phyloP scores from a whole-genome alignment of 2,797 vertebrate genomes.

The Odontamblyopus rebecca region DNA sequence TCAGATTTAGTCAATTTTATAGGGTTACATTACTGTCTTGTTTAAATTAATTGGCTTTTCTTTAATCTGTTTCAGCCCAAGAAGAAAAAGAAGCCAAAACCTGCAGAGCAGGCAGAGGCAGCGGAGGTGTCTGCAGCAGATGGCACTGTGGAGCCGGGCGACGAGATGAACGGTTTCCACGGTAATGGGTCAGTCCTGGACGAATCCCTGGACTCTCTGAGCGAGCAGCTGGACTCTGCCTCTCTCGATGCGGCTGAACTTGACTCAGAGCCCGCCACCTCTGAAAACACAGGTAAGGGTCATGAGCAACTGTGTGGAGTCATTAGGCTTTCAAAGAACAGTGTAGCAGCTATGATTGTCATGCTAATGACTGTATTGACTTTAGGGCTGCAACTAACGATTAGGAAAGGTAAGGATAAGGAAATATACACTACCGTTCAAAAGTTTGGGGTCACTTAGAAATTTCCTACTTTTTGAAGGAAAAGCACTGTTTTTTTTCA shows the following conservation, averaged over 20 bases:
- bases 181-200: constrained; percentile 87
- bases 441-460: no score
- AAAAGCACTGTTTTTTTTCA: no score
- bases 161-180: constrained; percentile 88
- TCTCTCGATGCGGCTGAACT: constrained; percentile 88
- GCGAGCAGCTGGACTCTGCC: constrained; percentile 89
- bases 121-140: constrained; percentile 67
- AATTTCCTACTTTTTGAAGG: no score
- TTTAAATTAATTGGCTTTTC: neutral
- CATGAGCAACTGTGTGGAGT: neutral
- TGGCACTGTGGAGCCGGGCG: constrained; percentile 65
- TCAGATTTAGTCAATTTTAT: neutral
- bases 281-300: constrained; percentile 70
- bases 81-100: constrained; percentile 95
- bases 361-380: no score
- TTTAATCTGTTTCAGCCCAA: constrained; percentile 70
- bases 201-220: constrained; percentile 90
- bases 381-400: no score
- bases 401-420: no score
- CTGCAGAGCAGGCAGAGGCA: constrained; percentile 68
- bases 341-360: no score
- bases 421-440: no score
- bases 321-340: neutral
- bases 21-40: neutral
- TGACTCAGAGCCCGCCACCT: constrained; percentile 79